Percentiles rank a stretch among this genome's conserved stretches.
These are phyloP conservation scores for Altica lythri DNA, from an alignment of 2,888 invertebrate genomes.

Conservation along the genomic window DNA sequence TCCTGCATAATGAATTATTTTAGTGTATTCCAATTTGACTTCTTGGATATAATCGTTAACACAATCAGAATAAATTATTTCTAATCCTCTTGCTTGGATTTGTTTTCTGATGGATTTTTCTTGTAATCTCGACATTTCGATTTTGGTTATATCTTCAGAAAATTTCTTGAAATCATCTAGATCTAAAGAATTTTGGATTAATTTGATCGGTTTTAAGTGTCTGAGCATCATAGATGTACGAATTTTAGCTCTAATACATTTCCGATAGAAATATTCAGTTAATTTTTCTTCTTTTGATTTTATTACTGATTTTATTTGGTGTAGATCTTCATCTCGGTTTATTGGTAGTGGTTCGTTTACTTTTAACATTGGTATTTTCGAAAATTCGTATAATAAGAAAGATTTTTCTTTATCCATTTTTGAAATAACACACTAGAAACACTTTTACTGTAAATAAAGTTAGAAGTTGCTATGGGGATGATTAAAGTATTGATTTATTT, in stretches of 20 bases:
- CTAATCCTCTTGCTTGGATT: conserved; percentile 62
- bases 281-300: conserved; percentile 29
- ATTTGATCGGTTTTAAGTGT: not conserved
- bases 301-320: conserved; percentile 28
- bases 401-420: conserved; percentile 21
- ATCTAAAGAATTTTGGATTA: conserved; percentile 9
- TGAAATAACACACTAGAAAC: too few relatives aligned
- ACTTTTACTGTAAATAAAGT: too few relatives aligned
- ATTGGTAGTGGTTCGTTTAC: conserved; percentile 27
- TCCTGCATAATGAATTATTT: conserved; percentile 54
- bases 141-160: conserved; percentile 29
- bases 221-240: too few relatives aligned
- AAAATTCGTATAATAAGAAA: conserved; percentile 17
- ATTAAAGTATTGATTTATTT: too few relatives aligned
- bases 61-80: conserved; percentile 60
- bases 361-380: conserved; percentile 15
- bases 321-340: conserved; percentile 35
- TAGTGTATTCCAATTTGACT: conserved; percentile 63
- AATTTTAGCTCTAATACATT: conserved; percentile 24
- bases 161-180: conserved; percentile 32
- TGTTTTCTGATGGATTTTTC: conserved; percentile 65
- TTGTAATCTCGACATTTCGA: conserved; percentile 56
- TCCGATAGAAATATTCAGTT: conserved; percentile 36
- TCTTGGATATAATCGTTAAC: conserved; percentile 62
- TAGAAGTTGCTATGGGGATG: too few relatives aligned